Base-by-base conservation (phyloP, 2,888 invertebrate genomes). In the Pantelozetes paolii region DNA sequence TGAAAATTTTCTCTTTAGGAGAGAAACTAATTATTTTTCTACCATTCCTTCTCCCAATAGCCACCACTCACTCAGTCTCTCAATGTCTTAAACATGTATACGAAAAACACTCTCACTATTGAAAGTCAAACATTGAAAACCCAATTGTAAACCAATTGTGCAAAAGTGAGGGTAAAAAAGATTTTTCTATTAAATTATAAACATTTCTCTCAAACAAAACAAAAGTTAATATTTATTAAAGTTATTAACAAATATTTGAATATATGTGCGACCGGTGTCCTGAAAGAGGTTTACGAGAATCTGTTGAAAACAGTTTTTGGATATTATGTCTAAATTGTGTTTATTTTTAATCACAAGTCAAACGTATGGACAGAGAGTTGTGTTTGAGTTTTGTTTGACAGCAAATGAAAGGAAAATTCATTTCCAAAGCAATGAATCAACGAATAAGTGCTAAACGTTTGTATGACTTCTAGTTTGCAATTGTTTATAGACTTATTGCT, bases 21-120 rank as follows among this genome's bases (percentile, higher is more conserved):
- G 13, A 26, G 20, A 69, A 69, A 69, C 40, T 69, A 69, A 69
- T 69, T 69, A 69, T 69, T 69, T 69, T 20, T 15, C 6, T 36
- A 8, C 36, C 5, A 36, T 45, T 18, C 18, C 8, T 13, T 36
- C 62, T 64, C 36, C 2, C 18, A 1, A 36, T 2, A 11, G 13
- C 6, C 8, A 8, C 13, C 23, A 26, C 26, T 23, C 54, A 13
- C 54, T 26, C 54, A 26, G 11, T 54, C 20, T 54, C 26, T 23
- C 20, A 23, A 23, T 23, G 23, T 23, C 54, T 54, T n/a, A 54
- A 54, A 6, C 23, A 54, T 20, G n/a, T 20, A 48, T 48, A 48
- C 54, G 11, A 54, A 54, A 59, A 59, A 59, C 62, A 36, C 36
- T 64, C 36, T 64, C 36, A 20, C 62, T 36, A n/a, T 64, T 36